phyloP scores from a whole-genome alignment of 2,888 invertebrate genomes.

The Hecatera dysodea region DNA sequence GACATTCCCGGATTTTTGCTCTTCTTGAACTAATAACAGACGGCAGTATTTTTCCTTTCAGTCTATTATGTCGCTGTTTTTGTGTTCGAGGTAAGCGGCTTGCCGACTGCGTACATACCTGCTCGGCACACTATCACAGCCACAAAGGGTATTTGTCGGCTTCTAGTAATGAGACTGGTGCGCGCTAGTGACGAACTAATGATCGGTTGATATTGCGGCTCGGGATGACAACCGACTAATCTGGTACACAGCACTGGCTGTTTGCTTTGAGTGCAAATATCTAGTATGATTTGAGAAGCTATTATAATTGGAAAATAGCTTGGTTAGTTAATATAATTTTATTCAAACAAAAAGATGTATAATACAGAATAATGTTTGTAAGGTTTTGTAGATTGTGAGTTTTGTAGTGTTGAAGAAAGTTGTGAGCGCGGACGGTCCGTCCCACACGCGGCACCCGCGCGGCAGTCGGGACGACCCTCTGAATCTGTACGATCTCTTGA shows the following conservation, averaged over 20 bases:
- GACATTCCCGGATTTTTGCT: conserved; percentile 47
- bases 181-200: conserved; percentile 30
- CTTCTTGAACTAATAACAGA: conserved; percentile 52
- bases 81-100: conserved; percentile 40
- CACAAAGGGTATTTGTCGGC: conserved; percentile 42
- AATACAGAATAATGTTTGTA: background rate
- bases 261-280: conserved; percentile 2
- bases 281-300: background rate
- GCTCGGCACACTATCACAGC: conserved; percentile 6
- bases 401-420: background rate
- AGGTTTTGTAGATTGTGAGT: background rate
- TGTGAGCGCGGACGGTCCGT: background rate
- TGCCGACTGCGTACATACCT: conserved; percentile 2
- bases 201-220: conserved; percentile 10
- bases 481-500: conserved; percentile 7
- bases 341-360: background rate
- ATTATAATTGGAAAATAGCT: no score
- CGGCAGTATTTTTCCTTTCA: conserved; percentile 41
- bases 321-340: no score
- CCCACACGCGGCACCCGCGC: background rate
- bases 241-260: background rate
- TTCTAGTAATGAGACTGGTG: conserved; percentile 34
- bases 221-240: background rate
- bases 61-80: conserved; percentile 34
- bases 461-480: background rate